Base-by-base conservation (phyloP, 1,140 invertebrate species). In the Acromyrmex charruanus region DNA sequence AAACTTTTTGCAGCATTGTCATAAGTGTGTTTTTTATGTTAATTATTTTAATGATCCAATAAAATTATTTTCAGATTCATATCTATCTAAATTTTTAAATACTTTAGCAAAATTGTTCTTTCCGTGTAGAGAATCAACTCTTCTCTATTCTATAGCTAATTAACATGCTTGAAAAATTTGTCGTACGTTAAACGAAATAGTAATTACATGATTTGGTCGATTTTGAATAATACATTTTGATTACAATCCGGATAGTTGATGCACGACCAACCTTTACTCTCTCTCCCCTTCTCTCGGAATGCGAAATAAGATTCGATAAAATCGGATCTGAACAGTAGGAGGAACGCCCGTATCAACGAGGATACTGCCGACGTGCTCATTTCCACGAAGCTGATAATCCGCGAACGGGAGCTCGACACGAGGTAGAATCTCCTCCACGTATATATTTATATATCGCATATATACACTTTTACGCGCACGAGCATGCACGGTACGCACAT, bases 361-460 rank as follows among this genome's bases (percentile, higher is more conserved):
- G 53, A 55, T n/a, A 55, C 53, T 18, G 18, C 18, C 55, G 55
- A 21, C 55, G n/a, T 58, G 55, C 55, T 58, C 55, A 87, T 90
- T 90, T 91, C 87, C 89, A 79, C 81, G 49, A 86, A 88, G 71
- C 89, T 90, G 89, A 91, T 90, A 90, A 90, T 90, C 86, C 81
- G 63, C 55, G 88, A 89, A 63, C 85, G 71, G 59, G 74, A 61
- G 71, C 69, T 87, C 74, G 58, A 87, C 9, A 21, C 72, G n/a
- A 18, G 55, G 72, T 82, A 61, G 59, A 82, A 87, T 55, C 66
- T 55, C 25, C 18, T 77, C 14, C n/a, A 0, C 51, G 12, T 18
- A 28, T 63, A 49, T 72, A 49, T 59, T 16, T 72, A 68, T 68
- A 10, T 86, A 81, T 61, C n/a, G 10, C 10, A 39, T 49, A 55